Conservation (phyloP, 2,888 invertebrate species). For the Hoplodrina ambigua region DNA sequence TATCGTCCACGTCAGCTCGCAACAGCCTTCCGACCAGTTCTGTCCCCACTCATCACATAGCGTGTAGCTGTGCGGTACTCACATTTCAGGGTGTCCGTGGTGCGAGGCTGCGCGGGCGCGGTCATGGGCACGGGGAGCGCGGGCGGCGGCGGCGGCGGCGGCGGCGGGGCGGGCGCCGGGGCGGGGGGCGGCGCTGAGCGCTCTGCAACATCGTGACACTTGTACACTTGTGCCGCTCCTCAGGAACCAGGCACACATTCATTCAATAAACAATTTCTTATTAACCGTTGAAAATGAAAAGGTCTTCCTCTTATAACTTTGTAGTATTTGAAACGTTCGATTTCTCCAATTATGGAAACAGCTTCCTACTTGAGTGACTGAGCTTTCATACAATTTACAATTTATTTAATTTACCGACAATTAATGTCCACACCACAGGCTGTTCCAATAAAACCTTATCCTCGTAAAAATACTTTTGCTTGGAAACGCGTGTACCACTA, state of each 20-base stretch:
- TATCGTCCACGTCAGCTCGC: not conserved
- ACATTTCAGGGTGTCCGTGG: constrained; percentile 84
- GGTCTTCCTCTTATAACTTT: too few relatives aligned
- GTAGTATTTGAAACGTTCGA: too few relatives aligned
- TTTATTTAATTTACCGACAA: too few relatives aligned
- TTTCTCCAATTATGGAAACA: too few relatives aligned
- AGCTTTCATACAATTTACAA: too few relatives aligned
- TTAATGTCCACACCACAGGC: not conserved
- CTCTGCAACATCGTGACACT: constrained; percentile 65
- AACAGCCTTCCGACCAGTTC: too few relatives aligned
- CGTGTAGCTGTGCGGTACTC: constrained; percentile 64
- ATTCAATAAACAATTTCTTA: not conserved
- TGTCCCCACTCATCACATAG: too few relatives aligned
- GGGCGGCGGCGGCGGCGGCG: constrained; percentile 72
- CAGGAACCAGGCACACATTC: not conserved
- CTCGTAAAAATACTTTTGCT: not conserved
- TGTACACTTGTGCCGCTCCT: constrained; percentile 1
- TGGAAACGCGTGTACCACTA: not conserved
- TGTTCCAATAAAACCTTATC: not conserved
- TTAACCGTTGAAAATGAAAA: too few relatives aligned
- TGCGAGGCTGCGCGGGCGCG: constrained; percentile 72
- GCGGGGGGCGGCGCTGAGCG: constrained; percentile 74
- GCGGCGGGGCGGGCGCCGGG: constrained; percentile 74
- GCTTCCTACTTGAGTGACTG: too few relatives aligned
- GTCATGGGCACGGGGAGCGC: constrained; percentile 77